phyloP scores from a whole-genome alignment of 2,797 vertebrate genomes.

The Eleutherodactylus coqui region DNA sequence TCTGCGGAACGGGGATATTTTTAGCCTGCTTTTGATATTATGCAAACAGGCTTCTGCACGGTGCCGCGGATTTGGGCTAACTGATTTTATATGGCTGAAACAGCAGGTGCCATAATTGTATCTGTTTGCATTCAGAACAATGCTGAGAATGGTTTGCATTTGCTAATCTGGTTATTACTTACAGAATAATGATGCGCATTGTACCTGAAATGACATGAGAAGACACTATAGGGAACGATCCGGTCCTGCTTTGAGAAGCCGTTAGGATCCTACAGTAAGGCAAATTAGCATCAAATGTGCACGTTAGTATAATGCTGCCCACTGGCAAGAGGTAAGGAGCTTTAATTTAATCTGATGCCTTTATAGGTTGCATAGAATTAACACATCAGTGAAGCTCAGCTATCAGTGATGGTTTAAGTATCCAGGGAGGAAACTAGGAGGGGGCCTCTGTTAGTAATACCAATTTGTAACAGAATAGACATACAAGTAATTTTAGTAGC shows the following conservation, averaged over 20 bases:
- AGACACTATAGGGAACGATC: background rate
- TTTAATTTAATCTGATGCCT: background rate
- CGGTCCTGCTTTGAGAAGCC: background rate
- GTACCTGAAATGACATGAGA: background rate
- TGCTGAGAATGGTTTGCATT: slow-evolving; percentile 34
- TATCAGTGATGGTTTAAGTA: background rate
- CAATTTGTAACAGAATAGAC: too few species aligned
- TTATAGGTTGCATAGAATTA: background rate
- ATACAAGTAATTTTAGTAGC: too few species aligned
- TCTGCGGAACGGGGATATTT: slow-evolving; percentile 31
- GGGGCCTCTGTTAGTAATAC: too few species aligned
- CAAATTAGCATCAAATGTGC: background rate
- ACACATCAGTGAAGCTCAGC: background rate
- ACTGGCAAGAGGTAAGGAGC: background rate
- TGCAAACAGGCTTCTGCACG: slow-evolving; percentile 13
- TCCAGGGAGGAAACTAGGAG: background rate
- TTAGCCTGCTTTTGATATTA: slow-evolving; percentile 42
- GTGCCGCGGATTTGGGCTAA: slow-evolving; percentile 8
- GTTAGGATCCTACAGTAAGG: background rate
- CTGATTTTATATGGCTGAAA: slow-evolving; percentile 41
- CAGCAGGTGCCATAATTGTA: slow-evolving; percentile 46
- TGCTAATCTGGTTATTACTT: slow-evolving; percentile 38
- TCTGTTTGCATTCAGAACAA: slow-evolving; percentile 40
- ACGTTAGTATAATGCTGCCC: background rate
- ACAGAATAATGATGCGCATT: slow-evolving; percentile 11